phyloP scores from a whole-genome alignment of 2,888 invertebrate genomes.

The Psylliodes chrysocephalus region DNA sequence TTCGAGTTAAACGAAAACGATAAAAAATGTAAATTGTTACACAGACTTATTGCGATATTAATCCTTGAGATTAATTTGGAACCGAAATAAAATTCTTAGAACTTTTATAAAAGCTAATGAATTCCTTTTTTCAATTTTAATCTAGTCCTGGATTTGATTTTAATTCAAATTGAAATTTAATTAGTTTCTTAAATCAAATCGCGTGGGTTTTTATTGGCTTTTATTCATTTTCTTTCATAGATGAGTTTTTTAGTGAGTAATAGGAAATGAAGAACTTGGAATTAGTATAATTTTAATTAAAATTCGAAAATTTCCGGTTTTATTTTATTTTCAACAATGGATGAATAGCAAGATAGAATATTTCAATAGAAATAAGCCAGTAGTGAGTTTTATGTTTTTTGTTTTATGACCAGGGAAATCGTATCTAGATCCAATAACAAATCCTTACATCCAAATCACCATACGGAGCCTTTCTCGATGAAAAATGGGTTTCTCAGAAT shows the following conservation, averaged over 20 bases:
- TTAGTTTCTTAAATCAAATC: conserved; percentile 14
- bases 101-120: conserved; percentile 23
- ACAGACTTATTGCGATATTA: conserved; percentile 19
- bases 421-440: too few species aligned
- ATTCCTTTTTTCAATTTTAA: conserved; percentile 20
- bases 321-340: too few species aligned
- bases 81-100: conserved; percentile 23
- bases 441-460: too few species aligned
- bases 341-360: too few species aligned
- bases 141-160: conserved; percentile 17
- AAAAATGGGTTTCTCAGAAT: too few species aligned
- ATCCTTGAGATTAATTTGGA: conserved; percentile 23
- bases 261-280: neutral
- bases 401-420: too few species aligned
- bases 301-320: neutral
- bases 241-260: conserved; percentile 5
- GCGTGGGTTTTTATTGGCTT: neutral
- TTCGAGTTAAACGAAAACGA: neutral
- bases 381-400: too few species aligned
- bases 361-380: too few species aligned
- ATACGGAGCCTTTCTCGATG: too few species aligned
- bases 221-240: neutral
- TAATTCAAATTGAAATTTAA: conserved; percentile 21
- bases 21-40: conserved; percentile 14
- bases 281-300: conserved; percentile 4